A percentile compares a stretch with the other conserved stretches of the same genome.
These are phyloP conservation scores for Henicopernis longicauda DNA, from an alignment of 2,113 vertebrate species.

Conservation along the genomic window DNA sequence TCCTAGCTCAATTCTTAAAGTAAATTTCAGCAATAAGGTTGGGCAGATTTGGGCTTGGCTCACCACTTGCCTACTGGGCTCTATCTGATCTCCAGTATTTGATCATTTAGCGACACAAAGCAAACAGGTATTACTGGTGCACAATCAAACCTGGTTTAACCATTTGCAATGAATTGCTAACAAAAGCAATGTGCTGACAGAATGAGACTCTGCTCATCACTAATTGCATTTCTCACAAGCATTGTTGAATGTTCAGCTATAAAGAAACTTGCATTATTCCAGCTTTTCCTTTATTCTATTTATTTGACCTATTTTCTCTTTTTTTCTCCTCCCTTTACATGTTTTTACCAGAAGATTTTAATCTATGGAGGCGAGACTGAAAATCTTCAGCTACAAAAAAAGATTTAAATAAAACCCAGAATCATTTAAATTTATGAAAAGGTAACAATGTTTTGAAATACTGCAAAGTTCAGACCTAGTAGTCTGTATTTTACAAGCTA, in stretches of 20 bases:
- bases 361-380: not conserved
- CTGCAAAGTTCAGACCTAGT: not conserved
- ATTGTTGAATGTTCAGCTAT: not conserved
- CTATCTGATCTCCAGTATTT: not conserved
- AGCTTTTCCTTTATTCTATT: not conserved
- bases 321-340: not conserved
- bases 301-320: not conserved
- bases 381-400: not conserved
- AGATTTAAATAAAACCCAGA: not conserved
- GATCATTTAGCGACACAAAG: not conserved
- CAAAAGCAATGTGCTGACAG: not conserved
- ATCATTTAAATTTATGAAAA: not conserved
- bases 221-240: not conserved
- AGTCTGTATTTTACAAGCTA: slow-evolving; percentile 11
- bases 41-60: not conserved
- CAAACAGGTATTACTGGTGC: not conserved
- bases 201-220: not conserved
- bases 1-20: not conserved
- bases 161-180: not conserved
- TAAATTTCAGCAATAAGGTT: not conserved
- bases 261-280: not conserved
- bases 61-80: not conserved
- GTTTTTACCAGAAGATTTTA: not conserved
- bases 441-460: not conserved
- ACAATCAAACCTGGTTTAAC: not conserved